Evolutionary conservation across 2,797 vertebrate genomes (phyloP), one percentile per base, ranked within the genome.

Genomic region (Alectoris magna): DNA sequence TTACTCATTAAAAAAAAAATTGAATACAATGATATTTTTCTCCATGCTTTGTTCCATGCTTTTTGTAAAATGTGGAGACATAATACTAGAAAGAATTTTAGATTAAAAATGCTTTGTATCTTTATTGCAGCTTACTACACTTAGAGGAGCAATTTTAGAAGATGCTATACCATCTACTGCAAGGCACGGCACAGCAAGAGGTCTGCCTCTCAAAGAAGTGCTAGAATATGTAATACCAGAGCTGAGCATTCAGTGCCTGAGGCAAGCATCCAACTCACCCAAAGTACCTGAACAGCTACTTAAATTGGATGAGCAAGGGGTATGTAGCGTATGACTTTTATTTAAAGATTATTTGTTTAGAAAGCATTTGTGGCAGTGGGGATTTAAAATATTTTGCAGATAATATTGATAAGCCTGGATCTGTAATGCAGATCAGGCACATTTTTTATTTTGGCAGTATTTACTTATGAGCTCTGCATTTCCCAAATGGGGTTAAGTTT

Each of bases 281-380:
- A 99, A 98, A 96, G 99, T 99, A 89, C 97, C 98, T 0, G 99
- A 99, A 86, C 99, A 99, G 91, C 98, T 99, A 18, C 98, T 99
- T 70, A 99, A 99, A 96, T 97, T 99, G 63, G 99, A 99, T 73
- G 99, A 99, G 88, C 99, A 99, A 96, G 99, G 99, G 98, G 99
- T 99, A 96, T 91, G 99, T 98, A 82, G 26, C 67, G n/a, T 11
- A 11, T 24, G 17, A 24, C 9, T 59, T 87, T 27, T 51, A 12
- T 73, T 62, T 36, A 38, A 79, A 76, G 60, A 56, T 8, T 38
- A 3, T 59, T 77, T 4, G 15, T 79, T 75, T 17, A 26, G 56
- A 49, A 59, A 36, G 12, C 22, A n/a, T 58, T 36, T 14, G 31
- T n/a, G n/a, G 56, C 21, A 34, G 22, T 6, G n/a, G 27, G 44